phyloP scores from a whole-genome alignment of 1,140 invertebrate genomes.

The Campodea augens region DNA sequence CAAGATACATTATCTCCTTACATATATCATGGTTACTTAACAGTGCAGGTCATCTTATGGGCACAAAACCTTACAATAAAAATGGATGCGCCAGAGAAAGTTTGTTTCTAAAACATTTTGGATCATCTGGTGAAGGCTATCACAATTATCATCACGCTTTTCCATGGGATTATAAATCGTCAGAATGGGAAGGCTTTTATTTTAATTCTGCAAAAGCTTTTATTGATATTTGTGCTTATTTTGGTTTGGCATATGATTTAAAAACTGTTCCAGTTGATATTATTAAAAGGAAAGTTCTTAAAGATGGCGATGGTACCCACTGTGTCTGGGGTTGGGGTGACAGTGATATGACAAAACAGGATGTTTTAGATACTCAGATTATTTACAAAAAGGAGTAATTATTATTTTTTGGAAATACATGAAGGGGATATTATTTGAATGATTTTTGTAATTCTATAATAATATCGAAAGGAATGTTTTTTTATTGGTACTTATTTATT shows the following conservation, averaged over 20 bases:
- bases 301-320: constrained; percentile 41
- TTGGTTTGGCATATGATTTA: constrained; percentile 45
- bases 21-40: not conserved
- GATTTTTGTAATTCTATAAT: too few relatives aligned
- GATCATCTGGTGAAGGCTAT: constrained; percentile 41
- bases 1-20: not conserved
- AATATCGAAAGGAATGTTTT: too few relatives aligned
- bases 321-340: constrained; percentile 37
- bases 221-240: constrained; percentile 35
- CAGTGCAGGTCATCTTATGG: not conserved
- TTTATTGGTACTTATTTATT: too few relatives aligned
- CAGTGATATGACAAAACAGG: constrained; percentile 28
- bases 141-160: constrained; percentile 67
- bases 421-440: too few relatives aligned
- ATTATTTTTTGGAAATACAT: too few relatives aligned
- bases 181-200: constrained; percentile 41
- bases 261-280: constrained; percentile 32
- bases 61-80: not conserved
- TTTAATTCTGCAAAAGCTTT: too few relatives aligned
- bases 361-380: constrained; percentile 17
- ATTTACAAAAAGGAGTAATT: too few relatives aligned
- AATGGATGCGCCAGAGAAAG: not conserved
- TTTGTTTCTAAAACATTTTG: not conserved
- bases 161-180: too few relatives aligned
- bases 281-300: constrained; percentile 28